A percentile compares a stretch with the other conserved stretches of the same genome.
Evolutionary conservation across 2,797 vertebrate genomes (phyloP).

Genomic region (Scolopax rusticola): DNA sequence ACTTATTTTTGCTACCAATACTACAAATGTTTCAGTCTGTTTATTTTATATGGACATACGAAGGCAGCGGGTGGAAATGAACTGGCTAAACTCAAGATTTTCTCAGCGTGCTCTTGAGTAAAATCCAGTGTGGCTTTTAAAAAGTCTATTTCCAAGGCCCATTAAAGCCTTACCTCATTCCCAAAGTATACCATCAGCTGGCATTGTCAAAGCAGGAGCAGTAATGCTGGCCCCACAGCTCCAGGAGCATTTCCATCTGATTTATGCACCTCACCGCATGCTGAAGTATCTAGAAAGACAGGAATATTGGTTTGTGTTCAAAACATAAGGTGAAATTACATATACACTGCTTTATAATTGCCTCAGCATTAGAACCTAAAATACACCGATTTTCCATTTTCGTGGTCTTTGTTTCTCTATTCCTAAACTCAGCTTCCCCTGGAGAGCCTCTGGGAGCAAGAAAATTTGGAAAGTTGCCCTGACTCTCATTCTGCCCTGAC

Average conservation of each 20-base stretch:
- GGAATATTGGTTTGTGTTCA: neutral
- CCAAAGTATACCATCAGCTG: neutral
- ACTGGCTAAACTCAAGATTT: neutral
- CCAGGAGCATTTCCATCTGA: neutral
- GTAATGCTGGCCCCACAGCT: neutral
- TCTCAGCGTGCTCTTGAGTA: neutral
- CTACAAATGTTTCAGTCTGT: neutral
- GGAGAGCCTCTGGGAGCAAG: conserved; percentile 51
- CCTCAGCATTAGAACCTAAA: neutral
- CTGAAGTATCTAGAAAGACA: neutral
- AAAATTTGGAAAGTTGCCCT: conserved; percentile 64
- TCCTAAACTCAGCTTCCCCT: conserved; percentile 36
- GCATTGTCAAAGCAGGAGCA: neutral
- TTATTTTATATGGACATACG: neutral
- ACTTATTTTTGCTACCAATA: neutral
- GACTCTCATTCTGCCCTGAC: conserved; percentile 49
- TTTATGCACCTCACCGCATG: neutral
- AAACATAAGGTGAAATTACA: neutral
- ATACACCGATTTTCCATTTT: neutral
- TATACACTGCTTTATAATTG: neutral
- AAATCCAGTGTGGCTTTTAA: neutral
- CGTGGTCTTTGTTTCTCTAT: conserved; percentile 20
- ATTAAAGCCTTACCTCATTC: neutral
- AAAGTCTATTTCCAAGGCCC: neutral
- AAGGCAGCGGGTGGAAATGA: neutral